Evolutionary conservation across 2,888 invertebrate genomes (phyloP).

Genomic region (Alcis repandata): DNA sequence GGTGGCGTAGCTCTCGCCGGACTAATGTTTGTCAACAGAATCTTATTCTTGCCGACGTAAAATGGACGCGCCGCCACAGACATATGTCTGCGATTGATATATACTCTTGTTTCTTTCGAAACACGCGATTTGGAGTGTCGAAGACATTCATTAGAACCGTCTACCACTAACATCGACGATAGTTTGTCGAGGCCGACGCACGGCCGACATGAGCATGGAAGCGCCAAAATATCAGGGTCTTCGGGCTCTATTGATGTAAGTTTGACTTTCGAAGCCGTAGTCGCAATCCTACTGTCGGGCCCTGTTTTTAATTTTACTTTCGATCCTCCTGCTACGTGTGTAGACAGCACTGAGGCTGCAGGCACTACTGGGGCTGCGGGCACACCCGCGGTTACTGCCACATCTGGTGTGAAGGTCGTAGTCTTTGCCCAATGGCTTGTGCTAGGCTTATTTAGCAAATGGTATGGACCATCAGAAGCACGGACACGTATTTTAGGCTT

Average conservation of each 20-base stretch:
- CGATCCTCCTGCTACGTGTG: neutral
- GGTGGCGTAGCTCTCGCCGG: constrained; percentile 7
- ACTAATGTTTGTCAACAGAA: constrained; percentile 70
- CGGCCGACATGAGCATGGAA: constrained; percentile 37
- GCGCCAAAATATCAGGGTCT: neutral
- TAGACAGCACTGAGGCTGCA: too few species aligned
- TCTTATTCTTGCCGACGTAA: constrained; percentile 72
- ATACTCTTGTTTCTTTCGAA: constrained; percentile 49
- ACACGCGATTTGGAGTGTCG: constrained; percentile 28
- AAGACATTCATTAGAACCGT: constrained; percentile 42
- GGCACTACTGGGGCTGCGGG: neutral
- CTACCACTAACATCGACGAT: constrained; percentile 47
- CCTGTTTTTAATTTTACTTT: neutral
- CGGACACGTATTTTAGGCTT: constrained; percentile 36
- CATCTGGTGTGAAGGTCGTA: neutral
- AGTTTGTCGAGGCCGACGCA: constrained; percentile 34
- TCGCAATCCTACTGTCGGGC: neutral
- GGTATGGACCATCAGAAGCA: neutral
- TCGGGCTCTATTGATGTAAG: neutral
- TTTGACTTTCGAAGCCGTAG: neutral
- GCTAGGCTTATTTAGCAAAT: neutral
- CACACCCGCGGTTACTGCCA: too few species aligned
- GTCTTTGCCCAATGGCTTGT: neutral
- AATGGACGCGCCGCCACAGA: constrained; percentile 56
- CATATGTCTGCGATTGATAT: constrained; percentile 53